Percentiles rank a stretch among this genome's conserved stretches.
These are phyloP conservation scores for Anoura caudifer DNA, from an alignment of 2,113 vertebrate species.

Conservation along the genomic window DNA sequence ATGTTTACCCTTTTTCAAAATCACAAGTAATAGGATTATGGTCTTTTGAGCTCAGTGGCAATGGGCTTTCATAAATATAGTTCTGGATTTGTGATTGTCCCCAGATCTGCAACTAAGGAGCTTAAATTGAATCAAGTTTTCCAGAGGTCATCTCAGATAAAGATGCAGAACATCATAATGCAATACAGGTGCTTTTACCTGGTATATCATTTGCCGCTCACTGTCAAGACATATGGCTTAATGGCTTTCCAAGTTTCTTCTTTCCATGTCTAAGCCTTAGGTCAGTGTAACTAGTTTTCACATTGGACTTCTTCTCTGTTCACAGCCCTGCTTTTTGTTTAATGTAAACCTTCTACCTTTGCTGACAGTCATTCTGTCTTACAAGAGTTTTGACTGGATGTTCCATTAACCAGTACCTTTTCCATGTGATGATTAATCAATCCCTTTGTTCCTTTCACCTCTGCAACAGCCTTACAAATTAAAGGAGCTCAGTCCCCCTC, in stretches of 20 bases:
- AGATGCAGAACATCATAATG: slow-evolving; percentile 42
- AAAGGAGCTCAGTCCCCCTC: not conserved
- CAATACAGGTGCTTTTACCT: slow-evolving; percentile 42
- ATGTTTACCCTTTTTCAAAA: slow-evolving; percentile 70
- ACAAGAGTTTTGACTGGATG: not conserved
- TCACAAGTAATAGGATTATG: slow-evolving; percentile 62
- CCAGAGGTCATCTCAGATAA: slow-evolving; percentile 39
- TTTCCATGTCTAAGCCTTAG: not conserved
- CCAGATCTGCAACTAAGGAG: slow-evolving; percentile 43
- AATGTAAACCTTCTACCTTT: not conserved
- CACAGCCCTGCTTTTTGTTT: not conserved
- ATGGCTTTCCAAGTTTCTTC: not conserved
- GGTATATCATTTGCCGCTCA: slow-evolving; percentile 30
- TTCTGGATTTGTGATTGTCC: slow-evolving; percentile 59
- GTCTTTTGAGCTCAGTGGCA: slow-evolving; percentile 59
- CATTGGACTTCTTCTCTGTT: not conserved
- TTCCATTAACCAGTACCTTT: not conserved
- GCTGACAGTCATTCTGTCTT: not conserved
- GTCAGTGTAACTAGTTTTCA: not conserved
- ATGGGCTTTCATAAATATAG: slow-evolving; percentile 61
- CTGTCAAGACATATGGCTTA: not conserved
- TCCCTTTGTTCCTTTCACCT: slow-evolving; percentile 32
- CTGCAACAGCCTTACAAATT: not conserved
- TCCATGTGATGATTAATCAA: slow-evolving; percentile 37
- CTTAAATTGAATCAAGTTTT: slow-evolving; percentile 55